phyloP scores from a whole-genome alignment of 2,113 vertebrate species.

The Mus pahari region DNA sequence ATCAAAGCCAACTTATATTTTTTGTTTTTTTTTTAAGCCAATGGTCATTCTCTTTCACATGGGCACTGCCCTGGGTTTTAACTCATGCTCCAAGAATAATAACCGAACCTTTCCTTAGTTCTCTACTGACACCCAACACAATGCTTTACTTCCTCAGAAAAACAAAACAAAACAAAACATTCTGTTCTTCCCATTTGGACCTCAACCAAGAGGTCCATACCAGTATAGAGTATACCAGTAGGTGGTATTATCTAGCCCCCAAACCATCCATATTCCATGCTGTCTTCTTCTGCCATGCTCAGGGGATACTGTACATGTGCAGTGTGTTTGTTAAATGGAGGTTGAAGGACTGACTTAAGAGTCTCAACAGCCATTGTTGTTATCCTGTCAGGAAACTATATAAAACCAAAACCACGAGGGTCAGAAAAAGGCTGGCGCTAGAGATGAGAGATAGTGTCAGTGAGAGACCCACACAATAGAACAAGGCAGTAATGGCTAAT shows the following conservation, averaged over 20 bases:
- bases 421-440: not conserved
- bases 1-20: not conserved
- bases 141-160: slow-evolving; percentile 28
- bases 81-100: not conserved
- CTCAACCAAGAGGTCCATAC: not conserved
- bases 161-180: slow-evolving; percentile 12
- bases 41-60: not conserved
- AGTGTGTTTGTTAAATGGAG: not conserved
- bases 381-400: not conserved
- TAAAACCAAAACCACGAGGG: slow-evolving; percentile 8
- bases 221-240: too few relatives aligned
- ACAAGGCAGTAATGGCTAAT: not conserved
- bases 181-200: not conserved
- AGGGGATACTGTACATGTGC: not conserved
- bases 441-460: not conserved
- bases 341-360: not conserved
- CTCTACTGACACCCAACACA: not conserved
- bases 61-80: not conserved
- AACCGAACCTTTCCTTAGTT: not conserved
- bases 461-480: not conserved
- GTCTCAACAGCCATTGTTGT: not conserved
- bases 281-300: not conserved
- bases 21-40: not conserved
- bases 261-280: not conserved
- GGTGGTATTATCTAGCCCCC: not conserved